These are phyloP conservation scores for Oreocharis arfaki DNA, from an alignment of 2,113 vertebrate species.

Conservation along the genomic window DNA sequence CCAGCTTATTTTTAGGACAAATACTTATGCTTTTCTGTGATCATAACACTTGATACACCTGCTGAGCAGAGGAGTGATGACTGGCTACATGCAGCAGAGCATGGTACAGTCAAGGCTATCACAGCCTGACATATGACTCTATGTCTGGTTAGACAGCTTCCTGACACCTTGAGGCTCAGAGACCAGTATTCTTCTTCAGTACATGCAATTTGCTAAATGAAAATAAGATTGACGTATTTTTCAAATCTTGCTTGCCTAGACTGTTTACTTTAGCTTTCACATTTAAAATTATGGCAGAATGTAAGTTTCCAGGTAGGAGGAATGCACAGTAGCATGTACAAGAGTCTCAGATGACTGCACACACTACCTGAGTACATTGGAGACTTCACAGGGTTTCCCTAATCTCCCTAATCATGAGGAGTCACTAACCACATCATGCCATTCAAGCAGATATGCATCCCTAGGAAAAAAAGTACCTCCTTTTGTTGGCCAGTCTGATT, in stretches of 20 bases:
- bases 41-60: fast-evolving
- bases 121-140: fast-evolving
- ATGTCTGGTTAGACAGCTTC: neutral
- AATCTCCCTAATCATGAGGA: neutral
- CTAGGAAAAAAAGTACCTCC: neutral
- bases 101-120: neutral
- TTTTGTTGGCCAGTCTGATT: neutral
- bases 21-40: neutral
- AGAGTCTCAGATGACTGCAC: neutral
- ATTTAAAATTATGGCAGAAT: neutral
- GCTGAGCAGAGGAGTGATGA: neutral
- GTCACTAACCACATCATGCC: neutral
- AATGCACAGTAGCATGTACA: neutral
- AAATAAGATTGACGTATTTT: neutral
- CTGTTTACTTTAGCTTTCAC: neutral
- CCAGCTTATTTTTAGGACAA: neutral
- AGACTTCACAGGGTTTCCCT: neutral
- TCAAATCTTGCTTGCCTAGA: neutral
- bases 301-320: neutral
- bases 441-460: neutral
- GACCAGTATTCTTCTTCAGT: neutral
- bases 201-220: neutral
- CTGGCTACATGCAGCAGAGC: neutral
- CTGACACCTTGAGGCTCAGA: neutral
- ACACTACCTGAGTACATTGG: neutral